phyloP scores from a whole-genome alignment of 2,797 vertebrate genomes.

The Lepus oiostolus region DNA sequence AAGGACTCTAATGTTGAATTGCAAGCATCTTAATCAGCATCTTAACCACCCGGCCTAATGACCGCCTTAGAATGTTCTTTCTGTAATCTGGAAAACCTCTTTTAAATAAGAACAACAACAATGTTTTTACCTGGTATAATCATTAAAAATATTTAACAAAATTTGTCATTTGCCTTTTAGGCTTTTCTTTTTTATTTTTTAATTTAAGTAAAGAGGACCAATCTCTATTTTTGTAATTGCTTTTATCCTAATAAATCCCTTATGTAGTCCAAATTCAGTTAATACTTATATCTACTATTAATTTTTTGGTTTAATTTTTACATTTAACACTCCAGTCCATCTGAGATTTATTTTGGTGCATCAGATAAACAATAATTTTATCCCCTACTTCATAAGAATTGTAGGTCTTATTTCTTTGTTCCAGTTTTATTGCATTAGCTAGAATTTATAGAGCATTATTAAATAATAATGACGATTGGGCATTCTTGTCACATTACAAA shows the following conservation, averaged over 20 bases:
- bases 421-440: conserved; percentile 13
- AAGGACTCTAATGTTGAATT: too few relatives aligned
- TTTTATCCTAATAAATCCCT: conserved; percentile 15
- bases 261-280: not conserved
- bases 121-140: not conserved
- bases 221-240: not conserved
- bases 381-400: not conserved
- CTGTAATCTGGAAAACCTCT: not conserved
- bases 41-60: too few relatives aligned
- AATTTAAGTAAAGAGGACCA: not conserved
- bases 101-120: not conserved
- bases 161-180: not conserved
- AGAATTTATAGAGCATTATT: not conserved
- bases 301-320: conserved; percentile 9
- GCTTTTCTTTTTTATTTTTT: not conserved
- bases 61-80: not conserved
- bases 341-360: conserved; percentile 22
- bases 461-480: not conserved
- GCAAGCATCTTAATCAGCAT: too few relatives aligned
- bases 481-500: not conserved
- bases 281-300: not conserved
- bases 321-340: conserved; percentile 15
- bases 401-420: conserved; percentile 45
- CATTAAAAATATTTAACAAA: not conserved
- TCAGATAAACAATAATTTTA: not conserved